Conservation (phyloP, 2,888 invertebrate genomes). For the Prosopocoilus inquinatus region DNA sequence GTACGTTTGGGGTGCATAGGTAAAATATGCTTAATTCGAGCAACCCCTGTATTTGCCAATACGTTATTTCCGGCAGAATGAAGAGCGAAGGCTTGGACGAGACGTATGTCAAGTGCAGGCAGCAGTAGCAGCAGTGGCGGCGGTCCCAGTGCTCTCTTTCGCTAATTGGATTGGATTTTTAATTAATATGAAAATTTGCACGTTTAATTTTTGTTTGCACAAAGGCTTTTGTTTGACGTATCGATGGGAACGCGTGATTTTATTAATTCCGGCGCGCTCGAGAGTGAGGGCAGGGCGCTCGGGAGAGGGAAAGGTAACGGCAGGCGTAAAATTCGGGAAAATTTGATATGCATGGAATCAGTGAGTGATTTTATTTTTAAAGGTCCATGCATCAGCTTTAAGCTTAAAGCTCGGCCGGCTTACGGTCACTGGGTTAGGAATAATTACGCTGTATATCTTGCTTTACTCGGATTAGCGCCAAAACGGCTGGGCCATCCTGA, state of each 20-base stretch:
- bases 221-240: conserved; percentile 30
- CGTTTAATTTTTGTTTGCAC: conserved; percentile 38
- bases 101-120: conserved; percentile 53
- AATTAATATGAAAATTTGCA: conserved; percentile 52
- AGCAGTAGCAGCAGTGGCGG: conserved; percentile 29
- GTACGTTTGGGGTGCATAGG: conserved; percentile 11
- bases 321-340: conserved; percentile 5
- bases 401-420: conserved; percentile 37
- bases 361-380: conserved; percentile 38
- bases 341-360: conserved; percentile 13
- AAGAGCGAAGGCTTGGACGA: conserved; percentile 37
- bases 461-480: conserved; percentile 43
- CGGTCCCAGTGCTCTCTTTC: conserved; percentile 31
- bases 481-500: conserved; percentile 24
- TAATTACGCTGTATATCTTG: conserved; percentile 48
- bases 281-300: conserved; percentile 2
- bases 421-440: conserved; percentile 44
- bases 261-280: conserved; percentile 8
- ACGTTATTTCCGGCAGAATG: conserved; percentile 36
- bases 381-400: conserved; percentile 41
- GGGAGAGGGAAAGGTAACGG: neutral
- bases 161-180: conserved; percentile 53
- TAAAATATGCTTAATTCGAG: conserved; percentile 23
- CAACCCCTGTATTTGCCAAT: conserved; percentile 33
- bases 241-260: conserved; percentile 25